Evolutionary conservation across 2,888 invertebrate genomes (phyloP).

Genomic region (Ennomos erosarius): DNA sequence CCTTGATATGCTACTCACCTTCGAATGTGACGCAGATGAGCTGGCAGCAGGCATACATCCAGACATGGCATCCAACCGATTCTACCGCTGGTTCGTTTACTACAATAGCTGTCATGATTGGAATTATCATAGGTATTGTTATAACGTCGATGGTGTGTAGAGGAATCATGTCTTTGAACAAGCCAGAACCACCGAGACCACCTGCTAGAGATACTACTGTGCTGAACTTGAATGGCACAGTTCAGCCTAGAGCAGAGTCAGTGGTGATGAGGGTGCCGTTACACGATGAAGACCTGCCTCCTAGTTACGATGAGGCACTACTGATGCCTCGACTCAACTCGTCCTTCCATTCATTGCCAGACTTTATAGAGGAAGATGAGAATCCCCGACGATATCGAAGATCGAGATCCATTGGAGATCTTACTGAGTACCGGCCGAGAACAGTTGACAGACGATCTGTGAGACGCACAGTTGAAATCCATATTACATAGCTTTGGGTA

Average conservation of each 20-base stretch:
- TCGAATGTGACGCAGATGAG: constrained; percentile 86
- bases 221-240: constrained; percentile 61
- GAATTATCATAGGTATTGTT: constrained; percentile 82
- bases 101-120: constrained; percentile 81
- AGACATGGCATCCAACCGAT: constrained; percentile 84
- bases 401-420: constrained; percentile 78
- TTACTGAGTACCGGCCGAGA: constrained; percentile 68
- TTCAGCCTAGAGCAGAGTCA: constrained; percentile 60
- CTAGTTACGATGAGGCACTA: constrained; percentile 91
- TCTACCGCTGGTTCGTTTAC: constrained; percentile 77
- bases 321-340: constrained; percentile 88
- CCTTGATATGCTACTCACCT: constrained; percentile 88
- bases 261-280: constrained; percentile 68
- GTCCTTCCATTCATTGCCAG: constrained; percentile 85
- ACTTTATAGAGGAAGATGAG: constrained; percentile 74
- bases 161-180: constrained; percentile 75
- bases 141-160: constrained; percentile 85
- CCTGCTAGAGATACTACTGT: constrained; percentile 67
- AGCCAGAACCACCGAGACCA: constrained; percentile 59
- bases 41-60: constrained; percentile 89
- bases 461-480: constrained; percentile 71
- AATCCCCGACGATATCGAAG: constrained; percentile 61
- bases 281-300: constrained; percentile 81
- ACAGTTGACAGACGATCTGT: constrained; percentile 69
- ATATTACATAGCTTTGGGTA: constrained; percentile 45